Evolutionary conservation across 2,113 vertebrate species (phyloP).

Genomic region (Chaenocephalus aceratus): DNA sequence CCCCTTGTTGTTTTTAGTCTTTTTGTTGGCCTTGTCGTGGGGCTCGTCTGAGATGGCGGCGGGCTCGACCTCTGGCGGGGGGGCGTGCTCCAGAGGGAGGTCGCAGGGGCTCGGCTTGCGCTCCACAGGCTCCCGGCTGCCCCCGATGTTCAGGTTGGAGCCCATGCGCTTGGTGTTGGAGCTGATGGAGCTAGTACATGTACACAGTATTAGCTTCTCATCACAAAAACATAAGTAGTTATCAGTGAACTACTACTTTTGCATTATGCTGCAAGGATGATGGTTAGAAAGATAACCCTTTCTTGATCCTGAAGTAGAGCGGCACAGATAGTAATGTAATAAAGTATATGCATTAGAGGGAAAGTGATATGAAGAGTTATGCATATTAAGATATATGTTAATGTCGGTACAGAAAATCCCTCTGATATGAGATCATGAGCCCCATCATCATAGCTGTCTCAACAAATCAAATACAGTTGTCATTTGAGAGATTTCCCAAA

Average conservation of each 20-base stretch:
- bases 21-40: slow-evolving; percentile 72
- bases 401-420: too few relatives aligned
- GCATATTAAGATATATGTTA: too few relatives aligned
- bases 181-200: slow-evolving; percentile 67
- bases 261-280: not conserved
- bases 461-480: too few relatives aligned
- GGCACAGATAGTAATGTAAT: not conserved
- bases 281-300: too few relatives aligned
- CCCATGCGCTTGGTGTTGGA: slow-evolving; percentile 72
- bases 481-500: too few relatives aligned
- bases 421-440: too few relatives aligned
- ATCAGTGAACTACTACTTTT: not conserved
- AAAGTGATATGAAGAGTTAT: too few relatives aligned
- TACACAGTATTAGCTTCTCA: slow-evolving; percentile 7
- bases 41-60: slow-evolving; percentile 38
- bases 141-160: slow-evolving; percentile 72
- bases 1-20: slow-evolving; percentile 79
- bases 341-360: too few relatives aligned
- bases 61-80: slow-evolving; percentile 66
- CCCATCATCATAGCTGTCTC: too few relatives aligned
- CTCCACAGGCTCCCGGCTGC: slow-evolving; percentile 73
- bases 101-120: slow-evolving; percentile 69
- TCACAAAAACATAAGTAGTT: not conserved
- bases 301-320: too few relatives aligned
- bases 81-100: slow-evolving; percentile 65